Percentiles rank a stretch among this genome's conserved stretches.
Conservation (phyloP, 2,113 vertebrate species). For the Nannobrachium achirus region DNA sequence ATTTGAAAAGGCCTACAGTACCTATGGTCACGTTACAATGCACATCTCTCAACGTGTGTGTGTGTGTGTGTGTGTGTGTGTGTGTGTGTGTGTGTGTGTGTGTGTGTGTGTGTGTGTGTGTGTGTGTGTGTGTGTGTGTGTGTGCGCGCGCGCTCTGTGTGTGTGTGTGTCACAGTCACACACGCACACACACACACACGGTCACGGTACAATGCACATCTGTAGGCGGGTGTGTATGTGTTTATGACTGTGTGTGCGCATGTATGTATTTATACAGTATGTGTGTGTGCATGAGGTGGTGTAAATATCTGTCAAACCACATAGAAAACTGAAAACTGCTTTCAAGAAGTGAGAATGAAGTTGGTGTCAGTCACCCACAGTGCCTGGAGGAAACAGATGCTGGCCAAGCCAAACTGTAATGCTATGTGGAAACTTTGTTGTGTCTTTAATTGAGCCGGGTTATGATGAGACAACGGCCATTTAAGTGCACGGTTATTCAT, state of each 20-base stretch:
- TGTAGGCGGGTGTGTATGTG: slow-evolving; percentile 39
- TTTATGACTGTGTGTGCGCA: neutral
- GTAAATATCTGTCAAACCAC: slow-evolving; percentile 42
- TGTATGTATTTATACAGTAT: slow-evolving; percentile 14
- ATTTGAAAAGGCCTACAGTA: slow-evolving; percentile 23
- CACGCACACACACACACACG: neutral
- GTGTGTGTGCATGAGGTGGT: slow-evolving; percentile 21
- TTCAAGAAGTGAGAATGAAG: slow-evolving; percentile 68
- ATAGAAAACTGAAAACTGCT: slow-evolving; percentile 50
- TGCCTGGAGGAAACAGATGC: slow-evolving; percentile 76
- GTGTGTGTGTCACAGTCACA: slow-evolving; percentile 20
- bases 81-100: slow-evolving; percentile 6
- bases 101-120: slow-evolving; percentile 1
- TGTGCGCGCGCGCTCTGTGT: too few species aligned
- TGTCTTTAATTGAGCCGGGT: slow-evolving; percentile 38
- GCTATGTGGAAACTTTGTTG: slow-evolving; percentile 34
- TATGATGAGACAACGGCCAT: neutral
- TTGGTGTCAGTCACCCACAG: slow-evolving; percentile 37
- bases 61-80: slow-evolving; percentile 34
- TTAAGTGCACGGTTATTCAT: too few species aligned
- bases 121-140: slow-evolving; percentile 11
- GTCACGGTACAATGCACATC: slow-evolving; percentile 11
- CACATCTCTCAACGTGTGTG: slow-evolving; percentile 13
- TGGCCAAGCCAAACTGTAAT: slow-evolving; percentile 56
- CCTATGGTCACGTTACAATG: slow-evolving; percentile 5